Base-by-base conservation (phyloP, 2,888 invertebrate species). In the Aleiodes alternator region DNA sequence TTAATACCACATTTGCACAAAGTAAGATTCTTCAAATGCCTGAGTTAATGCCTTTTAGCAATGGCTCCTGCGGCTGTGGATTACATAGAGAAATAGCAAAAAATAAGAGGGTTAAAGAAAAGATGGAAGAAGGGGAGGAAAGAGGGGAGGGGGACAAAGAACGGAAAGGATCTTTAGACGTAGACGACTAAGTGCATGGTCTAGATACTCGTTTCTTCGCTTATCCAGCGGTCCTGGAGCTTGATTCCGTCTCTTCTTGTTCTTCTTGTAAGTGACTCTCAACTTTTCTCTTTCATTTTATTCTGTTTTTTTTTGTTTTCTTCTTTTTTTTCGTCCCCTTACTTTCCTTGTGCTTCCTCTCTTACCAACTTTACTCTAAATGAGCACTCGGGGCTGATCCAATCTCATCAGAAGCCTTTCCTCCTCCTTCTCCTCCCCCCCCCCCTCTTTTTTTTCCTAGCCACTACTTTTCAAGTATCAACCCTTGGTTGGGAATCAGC, bases 101-200 rank as follows among this genome's bases (percentile, higher is more conserved):
- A 66, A 7, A 64, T 34, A 38, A 16, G 38, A 23, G 23, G 23
- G 23, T 23, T 23, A 23, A 23, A 23, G 23, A 23, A 23, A 2
- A 23, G 2, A 23, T 23, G 4, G 38, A 3, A 29, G 29, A 59
- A 14, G 53, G n/a, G 11, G 69, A 23, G 53, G n/a, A n/a, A n/a
- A 51, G 7, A 16, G 29, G 34, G 72, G 55, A 16, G 61, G 55
- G 56, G 73, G 71, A 74, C 61, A 69, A 76, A 68, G 59, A 53
- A 66, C 31, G 59, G 56, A 61, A 12, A 51, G 48, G 29, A 61
- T 51, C 68, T 51, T 51, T 51, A 51, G 53, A 68, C 51, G 29
- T 68, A 51, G 34, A 68, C 68, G 68, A 68, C 68, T 68, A 68
- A 68, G 68, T 68, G 68, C 68, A 68, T 64, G 64, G 64, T 64